phyloP scores from a whole-genome alignment of 2,797 vertebrate genomes.

The Pygocentrus nattereri region DNA sequence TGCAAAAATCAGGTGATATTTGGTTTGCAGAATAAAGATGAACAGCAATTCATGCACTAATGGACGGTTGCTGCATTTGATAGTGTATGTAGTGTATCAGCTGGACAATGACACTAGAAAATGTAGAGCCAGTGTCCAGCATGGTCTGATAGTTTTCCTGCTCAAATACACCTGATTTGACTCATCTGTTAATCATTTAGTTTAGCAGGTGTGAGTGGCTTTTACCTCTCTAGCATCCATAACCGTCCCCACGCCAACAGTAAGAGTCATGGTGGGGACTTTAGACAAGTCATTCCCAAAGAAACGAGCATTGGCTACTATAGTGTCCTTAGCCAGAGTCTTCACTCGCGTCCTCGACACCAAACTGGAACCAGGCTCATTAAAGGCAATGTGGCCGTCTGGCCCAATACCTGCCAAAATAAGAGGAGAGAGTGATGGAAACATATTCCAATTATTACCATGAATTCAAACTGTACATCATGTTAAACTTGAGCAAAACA shows the following conservation, averaged over 20 bases:
- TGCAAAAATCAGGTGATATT: neutral
- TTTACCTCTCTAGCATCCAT: slow-evolving; percentile 97
- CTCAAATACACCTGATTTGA: neutral
- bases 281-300: slow-evolving; percentile 92
- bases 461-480: neutral
- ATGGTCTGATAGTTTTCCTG: neutral
- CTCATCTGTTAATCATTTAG: neutral
- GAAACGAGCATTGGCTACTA: slow-evolving; percentile 94
- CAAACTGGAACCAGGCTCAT: slow-evolving; percentile 95
- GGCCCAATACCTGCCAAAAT: slow-evolving; percentile 89
- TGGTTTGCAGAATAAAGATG: neutral
- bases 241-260: slow-evolving; percentile 96
- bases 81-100: neutral
- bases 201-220: neutral
- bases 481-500: too few relatives aligned
- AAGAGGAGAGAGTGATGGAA: neutral
- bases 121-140: neutral
- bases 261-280: slow-evolving; percentile 96
- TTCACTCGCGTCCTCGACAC: slow-evolving; percentile 95
- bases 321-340: slow-evolving; percentile 95
- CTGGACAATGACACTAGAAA: neutral
- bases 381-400: slow-evolving; percentile 97
- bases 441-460: neutral
- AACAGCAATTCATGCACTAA: neutral
- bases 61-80: neutral